These are phyloP conservation scores for Chanos chanos DNA, from an alignment of 2,797 vertebrate species.

Conservation along the genomic window DNA sequence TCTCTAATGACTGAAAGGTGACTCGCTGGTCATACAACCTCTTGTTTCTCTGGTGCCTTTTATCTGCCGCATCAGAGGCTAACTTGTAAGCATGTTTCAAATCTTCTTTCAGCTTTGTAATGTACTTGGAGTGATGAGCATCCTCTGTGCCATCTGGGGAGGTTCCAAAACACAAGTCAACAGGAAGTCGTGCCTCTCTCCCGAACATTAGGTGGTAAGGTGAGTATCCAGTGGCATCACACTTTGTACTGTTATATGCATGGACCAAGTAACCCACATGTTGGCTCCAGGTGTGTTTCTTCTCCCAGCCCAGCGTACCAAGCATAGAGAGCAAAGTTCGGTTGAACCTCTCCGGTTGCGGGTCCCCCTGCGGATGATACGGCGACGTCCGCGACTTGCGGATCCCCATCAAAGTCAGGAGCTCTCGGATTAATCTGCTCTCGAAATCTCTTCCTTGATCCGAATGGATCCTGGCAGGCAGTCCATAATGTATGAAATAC, in stretches of 20 bases:
- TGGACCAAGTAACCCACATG: background rate
- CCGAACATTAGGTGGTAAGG: slow-evolving; percentile 27
- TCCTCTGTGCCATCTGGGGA: background rate
- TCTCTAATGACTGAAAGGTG: background rate
- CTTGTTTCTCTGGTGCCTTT: slow-evolving; percentile 10
- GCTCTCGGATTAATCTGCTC: no score
- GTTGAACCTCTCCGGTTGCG: slow-evolving; percentile 26
- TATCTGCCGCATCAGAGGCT: background rate
- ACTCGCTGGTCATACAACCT: background rate
- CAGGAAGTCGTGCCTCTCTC: slow-evolving; percentile 14
- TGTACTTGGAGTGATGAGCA: background rate
- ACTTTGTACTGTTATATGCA: slow-evolving; percentile 13
- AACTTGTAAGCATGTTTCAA: slow-evolving; percentile 7
- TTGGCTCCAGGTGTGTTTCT: slow-evolving; percentile 17
- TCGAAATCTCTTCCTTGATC: no score
- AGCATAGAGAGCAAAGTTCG: slow-evolving; percentile 18
- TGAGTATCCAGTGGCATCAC: slow-evolving; percentile 18
- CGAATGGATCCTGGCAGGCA: slow-evolving; percentile 19
- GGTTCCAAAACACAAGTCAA: slow-evolving; percentile 18
- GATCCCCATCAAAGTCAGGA: no score
- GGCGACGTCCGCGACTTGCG: no score
- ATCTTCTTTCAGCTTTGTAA: slow-evolving; percentile 1
- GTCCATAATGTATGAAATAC: slow-evolving; percentile 20
- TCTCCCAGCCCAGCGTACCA: background rate
- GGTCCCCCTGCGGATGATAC: slow-evolving; percentile 28